Conservation (phyloP, 2,113 vertebrate species). For the Mustela lutreola region DNA sequence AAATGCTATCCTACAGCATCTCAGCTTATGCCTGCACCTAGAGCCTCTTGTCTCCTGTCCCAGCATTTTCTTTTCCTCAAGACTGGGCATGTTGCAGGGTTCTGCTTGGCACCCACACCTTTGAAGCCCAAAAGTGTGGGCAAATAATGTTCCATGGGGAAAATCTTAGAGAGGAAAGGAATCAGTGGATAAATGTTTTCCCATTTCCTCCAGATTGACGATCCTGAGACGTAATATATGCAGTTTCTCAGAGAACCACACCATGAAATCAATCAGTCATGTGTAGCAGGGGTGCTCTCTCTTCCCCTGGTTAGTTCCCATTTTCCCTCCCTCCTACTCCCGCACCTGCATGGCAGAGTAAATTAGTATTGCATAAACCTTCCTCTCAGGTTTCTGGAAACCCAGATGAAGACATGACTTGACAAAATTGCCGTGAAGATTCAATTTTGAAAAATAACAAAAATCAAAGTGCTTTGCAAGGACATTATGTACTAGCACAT, state of each 20-base stretch:
- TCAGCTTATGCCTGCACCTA: background rate
- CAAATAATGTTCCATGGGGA: background rate
- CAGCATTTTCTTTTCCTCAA: background rate
- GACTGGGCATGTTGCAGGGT: background rate
- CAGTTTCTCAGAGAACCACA: background rate
- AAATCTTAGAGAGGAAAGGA: slow-evolving; percentile 3
- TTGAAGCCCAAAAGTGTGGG: background rate
- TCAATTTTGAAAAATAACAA: slow-evolving; percentile 56
- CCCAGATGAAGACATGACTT: background rate
- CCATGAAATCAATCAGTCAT: slow-evolving; percentile 27
- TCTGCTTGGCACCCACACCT: background rate
- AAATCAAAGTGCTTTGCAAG: slow-evolving; percentile 62
- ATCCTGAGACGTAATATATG: background rate
- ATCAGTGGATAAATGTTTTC: slow-evolving; percentile 4
- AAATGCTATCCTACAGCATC: background rate
- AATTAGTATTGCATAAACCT: background rate
- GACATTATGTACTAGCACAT: slow-evolving; percentile 4
- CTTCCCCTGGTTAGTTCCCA: background rate
- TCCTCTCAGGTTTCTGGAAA: slow-evolving; percentile 41
- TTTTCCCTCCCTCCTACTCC: background rate
- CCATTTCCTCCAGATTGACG: background rate
- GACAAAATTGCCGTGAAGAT: slow-evolving; percentile 30
- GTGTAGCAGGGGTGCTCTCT: background rate
- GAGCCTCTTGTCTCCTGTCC: background rate
- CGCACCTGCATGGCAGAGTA: background rate